Base-by-base conservation (phyloP, 2,888 invertebrate species). In the Halictus quadricinctus region DNA sequence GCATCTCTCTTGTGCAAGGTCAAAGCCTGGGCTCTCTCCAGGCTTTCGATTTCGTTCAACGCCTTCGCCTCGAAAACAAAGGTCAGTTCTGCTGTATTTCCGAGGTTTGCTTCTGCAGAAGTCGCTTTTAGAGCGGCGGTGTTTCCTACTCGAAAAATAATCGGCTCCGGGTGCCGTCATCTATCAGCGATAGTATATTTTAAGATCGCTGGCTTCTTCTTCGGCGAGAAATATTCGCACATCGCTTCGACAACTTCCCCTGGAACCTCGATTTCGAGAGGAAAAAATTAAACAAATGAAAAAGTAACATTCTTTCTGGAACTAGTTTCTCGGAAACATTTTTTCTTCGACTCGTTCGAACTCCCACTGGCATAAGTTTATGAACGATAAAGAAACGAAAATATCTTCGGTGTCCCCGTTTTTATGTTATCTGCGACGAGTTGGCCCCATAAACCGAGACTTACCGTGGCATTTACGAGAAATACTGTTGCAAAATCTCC, bases 401-500 rank as follows among this genome's bases (percentile, higher is more conserved):
- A 75, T 21, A 54, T 80, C 60, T 78, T 74, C 41, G 21, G 41
- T 21, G 41, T 43, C 69, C 69, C 54, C 76, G 86, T 86, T 66
- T 83, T 86, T 86, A 83, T 73, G 80, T 70, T 48, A 72, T 72
- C 82, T 84, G 76, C 80, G 75, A 74, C 80, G 79, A 86, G 87
- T 87, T 83, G 86, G 80, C 75, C 75, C 80, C 76, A 75, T 79
- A 83, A 76, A 70, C n/a, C 70, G 36, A 78, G 85, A 86, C 86
- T 90, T 86, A 88, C 83, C 69, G 76, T 73, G 87, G 72, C 86
- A 43, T 88, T 88, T 89, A 86, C 86, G 87, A 86, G 83, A 78
- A 72, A 50, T 29, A 80, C 83, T 80, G 41, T 73, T 81, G 77
- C 83, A 84, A 87, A 84, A 48, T 84, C 84, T 82, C 85, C 72